phyloP scores from a whole-genome alignment of 2,797 vertebrate species.

The Fistularia commersonii region DNA sequence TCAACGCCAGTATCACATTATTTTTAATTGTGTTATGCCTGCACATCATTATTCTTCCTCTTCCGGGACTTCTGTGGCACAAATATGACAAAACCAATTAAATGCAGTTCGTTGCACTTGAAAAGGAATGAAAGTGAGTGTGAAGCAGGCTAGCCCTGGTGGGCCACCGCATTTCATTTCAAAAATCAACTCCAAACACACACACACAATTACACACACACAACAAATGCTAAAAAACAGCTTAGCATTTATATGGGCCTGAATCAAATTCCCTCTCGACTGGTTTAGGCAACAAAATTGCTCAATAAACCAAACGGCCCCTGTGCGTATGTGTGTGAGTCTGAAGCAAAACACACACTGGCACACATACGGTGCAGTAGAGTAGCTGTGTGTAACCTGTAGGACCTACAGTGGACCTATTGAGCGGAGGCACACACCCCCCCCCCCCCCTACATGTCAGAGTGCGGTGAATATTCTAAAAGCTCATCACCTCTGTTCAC shows the following conservation, averaged over 20 bases:
- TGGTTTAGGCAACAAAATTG: conserved; percentile 20
- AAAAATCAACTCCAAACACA: conserved; percentile 16
- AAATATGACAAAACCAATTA: too few species aligned
- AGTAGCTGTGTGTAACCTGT: background rate
- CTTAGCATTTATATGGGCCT: conserved; percentile 3
- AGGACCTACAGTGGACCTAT: conserved; percentile 28
- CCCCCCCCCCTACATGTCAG: conserved; percentile 11
- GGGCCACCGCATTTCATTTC: conserved; percentile 12
- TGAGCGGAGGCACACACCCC: conserved; percentile 25
- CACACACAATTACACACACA: conserved; percentile 8
- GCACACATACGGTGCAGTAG: conserved; percentile 4
- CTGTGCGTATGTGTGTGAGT: conserved; percentile 1
- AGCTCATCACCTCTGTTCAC: conserved; percentile 7
- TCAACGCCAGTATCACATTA: conserved; percentile 4
- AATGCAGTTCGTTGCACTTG: background rate
- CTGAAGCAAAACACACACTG: conserved; percentile 6
- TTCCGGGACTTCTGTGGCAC: background rate
- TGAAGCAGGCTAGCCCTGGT: conserved; percentile 5
- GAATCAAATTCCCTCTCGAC: conserved; percentile 17
- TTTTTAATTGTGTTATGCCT: conserved; percentile 1
- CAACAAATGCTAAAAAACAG: background rate
- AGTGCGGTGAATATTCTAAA: conserved; percentile 9
- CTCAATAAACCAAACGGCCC: conserved; percentile 27
- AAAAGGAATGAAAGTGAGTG: background rate
- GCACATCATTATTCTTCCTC: background rate